Evolutionary conservation across 2,797 vertebrate genomes (phyloP), one percentile per base, ranked within the genome.

Genomic region (Phrynocephalus guinanensis): DNA sequence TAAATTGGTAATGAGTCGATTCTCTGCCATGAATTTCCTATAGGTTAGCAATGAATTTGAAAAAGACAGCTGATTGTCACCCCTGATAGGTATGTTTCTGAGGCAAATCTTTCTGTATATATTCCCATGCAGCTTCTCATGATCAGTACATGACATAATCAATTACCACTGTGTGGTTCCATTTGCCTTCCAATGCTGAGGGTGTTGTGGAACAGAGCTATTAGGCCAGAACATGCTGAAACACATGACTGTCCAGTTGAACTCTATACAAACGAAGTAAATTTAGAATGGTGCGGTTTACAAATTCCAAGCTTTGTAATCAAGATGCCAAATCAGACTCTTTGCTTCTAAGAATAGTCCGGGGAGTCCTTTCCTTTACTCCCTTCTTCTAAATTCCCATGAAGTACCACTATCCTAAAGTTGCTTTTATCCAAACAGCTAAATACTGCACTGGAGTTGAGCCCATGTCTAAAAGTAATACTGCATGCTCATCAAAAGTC

Each of bases 271-370:
- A 91, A 90, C 71, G 90, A 92, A 93, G 91, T 88, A 89, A 94
- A 94, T 94, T 90, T 96, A 96, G 95, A 91, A 85, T 92, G 93
- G 94, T 93, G 94, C 93, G 88, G 90, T 86, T 95, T 87, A 85
- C 82, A 91, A 92, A 96, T 93, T 90, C 93, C 89, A 92, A 52
- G 90, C 90, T 95, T 94, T 94, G 88, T 92, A 91, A 92, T 95
- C 95, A 94, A 88, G 90, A 93, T 91, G 95, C 95, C 95, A 93
- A 94, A 93, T 94, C 93, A 87, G 89, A 77, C 91, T 87, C 50
- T 79, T 94, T 83, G 91, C 91, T 48, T 92, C 97, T 96, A 95
- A 95, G 93, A 95, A 95, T 95, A 97, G 96, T 85, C 0, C 0
- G 50, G 94, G 93, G 95, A 96, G 96, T 89, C 94, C 93, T 92